Evolutionary conservation across 1,140 invertebrate genomes (phyloP).

Genomic region (Drosophila baimaii): DNA sequence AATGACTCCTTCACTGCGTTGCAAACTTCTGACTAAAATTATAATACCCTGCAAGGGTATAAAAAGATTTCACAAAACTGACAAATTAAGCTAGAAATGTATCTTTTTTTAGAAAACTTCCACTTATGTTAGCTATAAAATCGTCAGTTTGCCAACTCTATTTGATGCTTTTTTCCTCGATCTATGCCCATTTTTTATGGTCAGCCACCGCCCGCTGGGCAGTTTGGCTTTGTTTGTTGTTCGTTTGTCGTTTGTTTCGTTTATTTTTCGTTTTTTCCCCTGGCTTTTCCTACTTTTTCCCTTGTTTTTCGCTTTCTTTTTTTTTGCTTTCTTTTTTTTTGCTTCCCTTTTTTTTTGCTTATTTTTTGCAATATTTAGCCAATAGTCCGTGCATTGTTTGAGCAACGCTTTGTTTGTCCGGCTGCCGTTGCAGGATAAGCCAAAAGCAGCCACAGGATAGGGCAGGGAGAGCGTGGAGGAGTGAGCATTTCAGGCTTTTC

Average conservation of each 20-base stretch:
- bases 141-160: not conserved
- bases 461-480: not conserved
- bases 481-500: constrained; percentile 47
- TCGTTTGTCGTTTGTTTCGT: constrained; percentile 26
- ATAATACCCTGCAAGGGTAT: too few relatives aligned
- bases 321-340: constrained; percentile 7
- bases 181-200: constrained; percentile 36
- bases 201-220: constrained; percentile 37
- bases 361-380: constrained; percentile 73
- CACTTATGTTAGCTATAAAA: not conserved
- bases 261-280: constrained; percentile 11
- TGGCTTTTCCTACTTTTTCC: not conserved
- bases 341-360: constrained; percentile 6
- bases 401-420: constrained; percentile 65
- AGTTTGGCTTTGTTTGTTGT: constrained; percentile 12
- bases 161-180: not conserved
- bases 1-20: too few relatives aligned
- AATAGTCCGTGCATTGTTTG: constrained; percentile 74
- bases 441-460: not conserved
- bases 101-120: not conserved
- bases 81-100: not conserved
- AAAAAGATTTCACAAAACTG: too few relatives aligned
- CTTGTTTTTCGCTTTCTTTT: constrained; percentile 6
- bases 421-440: constrained; percentile 35
- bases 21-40: too few relatives aligned